These are phyloP conservation scores for Halictus rubicundus DNA, from an alignment of 1,140 invertebrate species.

Conservation along the genomic window DNA sequence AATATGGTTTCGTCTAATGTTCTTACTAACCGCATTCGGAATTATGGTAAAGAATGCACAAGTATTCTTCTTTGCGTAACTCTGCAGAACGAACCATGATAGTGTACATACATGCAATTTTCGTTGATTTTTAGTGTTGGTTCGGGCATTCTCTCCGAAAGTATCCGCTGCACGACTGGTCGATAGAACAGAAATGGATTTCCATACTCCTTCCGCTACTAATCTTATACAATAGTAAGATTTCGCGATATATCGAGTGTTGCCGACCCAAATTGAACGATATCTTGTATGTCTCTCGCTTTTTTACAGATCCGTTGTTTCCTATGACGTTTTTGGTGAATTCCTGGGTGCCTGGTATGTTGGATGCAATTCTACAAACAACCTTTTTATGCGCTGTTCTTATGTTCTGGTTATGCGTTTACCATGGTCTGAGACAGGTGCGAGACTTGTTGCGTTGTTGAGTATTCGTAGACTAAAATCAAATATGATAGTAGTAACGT, in stretches of 20 bases:
- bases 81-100: too few relatives aligned
- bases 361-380: slow-evolving; percentile 94
- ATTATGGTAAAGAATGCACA: slow-evolving; percentile 87
- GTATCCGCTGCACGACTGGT: slow-evolving; percentile 95
- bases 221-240: slow-evolving; percentile 94
- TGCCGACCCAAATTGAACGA: too few relatives aligned
- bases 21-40: slow-evolving; percentile 92
- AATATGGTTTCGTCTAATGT: slow-evolving; percentile 97
- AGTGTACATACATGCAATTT: neutral
- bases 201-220: slow-evolving; percentile 93
- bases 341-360: slow-evolving; percentile 93
- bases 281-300: slow-evolving; percentile 9
- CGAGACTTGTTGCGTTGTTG: neutral
- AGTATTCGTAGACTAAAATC: too few relatives aligned
- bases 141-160: slow-evolving; percentile 93
- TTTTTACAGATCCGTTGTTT: slow-evolving; percentile 93
- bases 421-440: slow-evolving; percentile 96
- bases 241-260: neutral
- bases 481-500: too few relatives aligned
- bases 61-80: too few relatives aligned
- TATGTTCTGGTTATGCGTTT: slow-evolving; percentile 96
- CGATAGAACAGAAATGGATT: slow-evolving; percentile 98
- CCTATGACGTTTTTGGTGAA: slow-evolving; percentile 94
- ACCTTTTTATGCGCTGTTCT: slow-evolving; percentile 93
- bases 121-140: slow-evolving; percentile 87